Base-by-base conservation (phyloP, 2,888 invertebrate species). In the Parthenolecanium corni region DNA sequence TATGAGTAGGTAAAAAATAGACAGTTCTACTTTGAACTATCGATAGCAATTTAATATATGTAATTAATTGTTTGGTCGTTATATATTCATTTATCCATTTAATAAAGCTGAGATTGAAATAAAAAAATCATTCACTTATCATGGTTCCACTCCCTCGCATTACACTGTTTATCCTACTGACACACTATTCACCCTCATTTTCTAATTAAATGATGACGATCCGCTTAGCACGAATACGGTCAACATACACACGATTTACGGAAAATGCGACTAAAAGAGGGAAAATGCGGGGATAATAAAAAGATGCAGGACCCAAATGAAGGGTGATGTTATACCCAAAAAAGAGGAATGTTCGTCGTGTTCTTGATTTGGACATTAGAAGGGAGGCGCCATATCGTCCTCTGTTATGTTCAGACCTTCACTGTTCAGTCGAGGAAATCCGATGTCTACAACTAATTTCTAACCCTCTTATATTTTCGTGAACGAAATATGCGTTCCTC, bases 171-270 rank as follows among this genome's bases (percentile, higher is more conserved):
- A 61, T 61, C 61, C 61, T 24, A 61, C 38, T 61, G 61, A 51
- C 61, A 61, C 61, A 51, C 49, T 61, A 61, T 61, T 61, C 49
- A 61, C 61, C 61, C 61, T 31, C 61, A n/a, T 61, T 61, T 61
- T 49, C 40, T 61, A 61, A 61, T 61, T 49, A 61, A 61, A 61
- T 49, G 49, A 61, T 61, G 49, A 51, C 61, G 23, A 23, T 23
- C 18, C 18, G 6, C 18, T 2, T 20, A 5, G 21, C 18, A 3
- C 2, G 3, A 18, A 47, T 20, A 47, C 47, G 12, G 12, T 20
- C 47, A 12, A 47, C 31, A 20, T 21, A 11, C 20, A 20, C 20
- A 11, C 20, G 5, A 47, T 47, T 21, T 12, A 21, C 52, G 25
- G 25, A 25, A 51, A 4, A 3, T 16, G 11, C n/a, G 24, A 51